Conservation (phyloP, 30 jellyfish, hydroid and myxozoan genomes). For the Pelagia noctiluca region DNA sequence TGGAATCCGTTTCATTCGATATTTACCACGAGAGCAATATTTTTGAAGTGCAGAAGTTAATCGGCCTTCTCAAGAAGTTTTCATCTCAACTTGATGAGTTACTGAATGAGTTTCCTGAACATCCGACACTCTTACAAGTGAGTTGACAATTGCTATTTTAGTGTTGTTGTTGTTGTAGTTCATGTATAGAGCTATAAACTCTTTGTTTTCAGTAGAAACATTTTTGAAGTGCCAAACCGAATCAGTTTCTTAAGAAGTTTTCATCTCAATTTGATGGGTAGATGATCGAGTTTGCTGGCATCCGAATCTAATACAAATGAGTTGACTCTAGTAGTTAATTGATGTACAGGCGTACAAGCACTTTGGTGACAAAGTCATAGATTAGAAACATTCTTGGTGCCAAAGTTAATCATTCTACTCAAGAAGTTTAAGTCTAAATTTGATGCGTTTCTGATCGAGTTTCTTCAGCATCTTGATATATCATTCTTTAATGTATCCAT, state of each 20-base stretch:
- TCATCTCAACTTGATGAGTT: constrained; percentile 46
- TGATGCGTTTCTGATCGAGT: too few relatives aligned
- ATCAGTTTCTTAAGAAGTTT: constrained; percentile 61
- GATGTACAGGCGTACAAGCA: too few relatives aligned
- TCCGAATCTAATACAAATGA: constrained; percentile 88
- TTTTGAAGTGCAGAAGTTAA: constrained; percentile 61
- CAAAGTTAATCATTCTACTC: constrained; percentile 44
- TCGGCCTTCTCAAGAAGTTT: constrained; percentile 62
- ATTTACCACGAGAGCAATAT: constrained; percentile 74
- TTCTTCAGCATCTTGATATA: too few relatives aligned
- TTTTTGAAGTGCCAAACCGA: constrained; percentile 66
- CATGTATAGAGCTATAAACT: too few relatives aligned
- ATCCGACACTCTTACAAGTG: constrained; percentile 93
- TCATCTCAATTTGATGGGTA: constrained; percentile 42
- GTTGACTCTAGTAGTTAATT: too few relatives aligned
- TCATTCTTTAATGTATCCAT: too few relatives aligned
- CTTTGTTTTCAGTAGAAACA: too few relatives aligned
- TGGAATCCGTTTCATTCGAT: constrained; percentile 47
- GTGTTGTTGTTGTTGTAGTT: too few relatives aligned
- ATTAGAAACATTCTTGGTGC: constrained; percentile 66
- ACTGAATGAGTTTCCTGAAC: constrained; percentile 76
- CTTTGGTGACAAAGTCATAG: too few relatives aligned
- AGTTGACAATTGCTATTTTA: too few relatives aligned
- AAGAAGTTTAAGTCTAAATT: constrained; percentile 51
- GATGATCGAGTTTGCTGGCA: constrained; percentile 76